Conservation (phyloP, 2,797 vertebrate genomes). For the Pampus argenteus region DNA sequence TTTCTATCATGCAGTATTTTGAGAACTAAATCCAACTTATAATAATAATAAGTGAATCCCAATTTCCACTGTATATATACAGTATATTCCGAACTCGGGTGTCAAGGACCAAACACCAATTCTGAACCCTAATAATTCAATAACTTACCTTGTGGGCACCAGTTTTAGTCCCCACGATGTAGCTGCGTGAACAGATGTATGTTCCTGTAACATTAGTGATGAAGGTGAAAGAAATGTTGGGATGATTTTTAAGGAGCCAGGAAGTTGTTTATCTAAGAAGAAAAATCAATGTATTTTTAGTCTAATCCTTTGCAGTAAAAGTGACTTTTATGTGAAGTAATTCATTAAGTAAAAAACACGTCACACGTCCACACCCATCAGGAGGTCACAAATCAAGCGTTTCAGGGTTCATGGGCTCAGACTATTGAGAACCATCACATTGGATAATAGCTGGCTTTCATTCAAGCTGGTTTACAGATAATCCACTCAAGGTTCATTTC, state of each 20-base stretch:
- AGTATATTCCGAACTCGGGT: not conserved
- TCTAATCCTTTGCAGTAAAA: not conserved
- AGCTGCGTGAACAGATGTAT: too few relatives aligned
- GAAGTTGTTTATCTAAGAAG: not conserved
- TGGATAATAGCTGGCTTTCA: not conserved
- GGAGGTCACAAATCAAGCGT: constrained; percentile 10
- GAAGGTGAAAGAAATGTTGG: not conserved
- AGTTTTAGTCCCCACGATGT: not conserved
- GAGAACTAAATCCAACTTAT: not conserved
- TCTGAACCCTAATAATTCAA: not conserved
- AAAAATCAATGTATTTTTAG: not conserved
- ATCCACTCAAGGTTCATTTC: constrained; percentile 32
- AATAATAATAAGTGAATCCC: not conserved
- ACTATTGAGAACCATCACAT: constrained; percentile 1
- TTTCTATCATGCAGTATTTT: not conserved
- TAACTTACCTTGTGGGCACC: not conserved
- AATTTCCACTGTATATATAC: not conserved
- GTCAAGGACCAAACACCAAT: not conserved
- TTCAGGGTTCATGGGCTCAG: constrained; percentile 16
- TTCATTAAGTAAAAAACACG: not conserved
- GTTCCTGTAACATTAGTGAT: too few relatives aligned
- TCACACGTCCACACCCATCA: not conserved
- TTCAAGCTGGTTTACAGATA: constrained; percentile 15
- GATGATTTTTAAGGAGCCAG: not conserved
- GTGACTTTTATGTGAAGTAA: not conserved